phyloP scores from a whole-genome alignment of 2,797 vertebrate species.

The Gallinago solitaria region DNA sequence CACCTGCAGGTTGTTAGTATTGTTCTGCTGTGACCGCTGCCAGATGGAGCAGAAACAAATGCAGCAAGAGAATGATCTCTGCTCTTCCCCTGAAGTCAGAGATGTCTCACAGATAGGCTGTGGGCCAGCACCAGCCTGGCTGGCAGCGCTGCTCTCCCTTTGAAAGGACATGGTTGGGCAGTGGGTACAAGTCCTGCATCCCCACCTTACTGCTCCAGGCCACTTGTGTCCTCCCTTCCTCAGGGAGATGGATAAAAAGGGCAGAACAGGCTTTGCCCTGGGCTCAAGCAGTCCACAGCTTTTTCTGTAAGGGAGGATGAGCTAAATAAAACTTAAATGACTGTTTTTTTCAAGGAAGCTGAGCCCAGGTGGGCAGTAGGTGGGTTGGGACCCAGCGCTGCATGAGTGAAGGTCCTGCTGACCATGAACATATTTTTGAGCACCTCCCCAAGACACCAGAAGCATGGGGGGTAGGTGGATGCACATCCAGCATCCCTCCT shows the following conservation, averaged over 20 bases:
- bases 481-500: neutral
- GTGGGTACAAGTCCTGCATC: neutral
- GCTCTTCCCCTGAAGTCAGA: neutral
- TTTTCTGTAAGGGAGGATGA: neutral
- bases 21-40: neutral
- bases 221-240: neutral
- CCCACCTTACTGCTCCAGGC: neutral
- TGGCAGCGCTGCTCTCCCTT: neutral
- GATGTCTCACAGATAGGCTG: rapidly evolving
- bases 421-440: neutral
- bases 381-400: neutral
- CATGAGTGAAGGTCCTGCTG: neutral
- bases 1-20: rapidly evolving
- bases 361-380: neutral
- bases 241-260: neutral
- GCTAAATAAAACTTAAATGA: neutral
- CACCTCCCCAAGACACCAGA: neutral
- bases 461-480: rapidly evolving
- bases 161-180: neutral
- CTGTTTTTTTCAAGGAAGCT: neutral
- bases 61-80: rapidly evolving
- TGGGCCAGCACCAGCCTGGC: neutral
- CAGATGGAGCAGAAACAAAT: rapidly evolving
- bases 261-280: neutral
- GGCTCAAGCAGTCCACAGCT: neutral